A percentile compares a stretch with the other conserved stretches of the same genome.
These are phyloP conservation scores for Ranitomeya imitator DNA, from an alignment of 2,113 vertebrate genomes.

Conservation along the genomic window DNA sequence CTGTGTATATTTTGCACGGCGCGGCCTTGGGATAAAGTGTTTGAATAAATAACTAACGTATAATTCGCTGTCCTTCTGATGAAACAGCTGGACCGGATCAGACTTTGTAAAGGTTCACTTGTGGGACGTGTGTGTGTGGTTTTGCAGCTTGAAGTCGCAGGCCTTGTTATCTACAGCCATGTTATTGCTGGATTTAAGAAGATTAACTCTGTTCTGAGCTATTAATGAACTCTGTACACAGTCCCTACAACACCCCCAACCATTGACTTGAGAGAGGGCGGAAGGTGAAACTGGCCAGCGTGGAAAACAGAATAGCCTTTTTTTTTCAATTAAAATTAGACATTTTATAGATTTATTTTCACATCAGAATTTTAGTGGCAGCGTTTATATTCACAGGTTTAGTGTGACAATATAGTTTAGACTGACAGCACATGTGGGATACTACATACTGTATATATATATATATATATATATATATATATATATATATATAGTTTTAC, in stretches of 20 bases:
- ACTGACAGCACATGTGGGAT: background rate
- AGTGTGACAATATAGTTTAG: background rate
- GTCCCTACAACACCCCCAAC: constrained; percentile 9
- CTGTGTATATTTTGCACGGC: constrained; percentile 18
- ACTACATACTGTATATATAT: too few species aligned
- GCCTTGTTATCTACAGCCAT: constrained; percentile 50
- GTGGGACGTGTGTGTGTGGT: constrained; percentile 48
- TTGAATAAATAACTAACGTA: constrained; percentile 20
- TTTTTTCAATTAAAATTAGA: background rate
- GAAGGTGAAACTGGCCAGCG: background rate
- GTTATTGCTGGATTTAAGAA: constrained; percentile 54
- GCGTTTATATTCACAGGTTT: background rate
- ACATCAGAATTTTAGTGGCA: background rate
- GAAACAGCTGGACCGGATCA: constrained; percentile 54
- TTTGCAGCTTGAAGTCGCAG: constrained; percentile 23
- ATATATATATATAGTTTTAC: too few species aligned
- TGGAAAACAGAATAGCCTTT: background rate
- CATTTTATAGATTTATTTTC: background rate
- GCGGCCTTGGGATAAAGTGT: constrained; percentile 33
- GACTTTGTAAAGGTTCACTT: constrained; percentile 32
- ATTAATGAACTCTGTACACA: constrained; percentile 55
- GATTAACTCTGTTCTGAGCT: constrained; percentile 48
- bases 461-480: too few species aligned
- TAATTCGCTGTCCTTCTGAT: constrained; percentile 45
- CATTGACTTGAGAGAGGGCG: background rate